Evolutionary conservation across 1,140 invertebrate genomes (phyloP).

Genomic region (Lordiphosa collinella): DNA sequence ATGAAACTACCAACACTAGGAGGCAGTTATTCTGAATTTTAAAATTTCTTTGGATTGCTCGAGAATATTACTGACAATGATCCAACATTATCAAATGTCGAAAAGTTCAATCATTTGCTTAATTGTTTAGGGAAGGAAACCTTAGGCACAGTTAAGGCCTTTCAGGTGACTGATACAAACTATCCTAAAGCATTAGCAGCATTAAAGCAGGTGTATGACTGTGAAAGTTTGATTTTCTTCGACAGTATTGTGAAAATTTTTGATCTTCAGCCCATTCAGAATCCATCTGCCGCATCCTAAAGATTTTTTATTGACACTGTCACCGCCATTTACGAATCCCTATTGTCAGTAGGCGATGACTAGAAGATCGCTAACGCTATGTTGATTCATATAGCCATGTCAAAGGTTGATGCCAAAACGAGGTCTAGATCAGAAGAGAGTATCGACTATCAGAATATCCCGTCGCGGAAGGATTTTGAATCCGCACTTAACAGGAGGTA

Average conservation of each 20-base stretch:
- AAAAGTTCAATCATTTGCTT: neutral
- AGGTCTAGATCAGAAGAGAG: conserved; percentile 3
- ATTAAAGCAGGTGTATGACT: too few relatives aligned
- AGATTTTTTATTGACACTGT: neutral
- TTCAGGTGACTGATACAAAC: too few relatives aligned
- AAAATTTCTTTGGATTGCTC: neutral
- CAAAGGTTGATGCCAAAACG: conserved; percentile 7
- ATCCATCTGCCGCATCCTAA: too few relatives aligned
- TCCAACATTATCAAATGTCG: neutral
- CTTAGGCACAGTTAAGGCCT: too few relatives aligned
- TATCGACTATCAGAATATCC: conserved; percentile 14
- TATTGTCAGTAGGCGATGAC: neutral
- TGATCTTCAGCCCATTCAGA: too few relatives aligned
- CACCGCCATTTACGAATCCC: neutral
- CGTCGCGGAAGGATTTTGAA: conserved; percentile 1
- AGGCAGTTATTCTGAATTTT: neutral
- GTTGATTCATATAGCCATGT: neutral
- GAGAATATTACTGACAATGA: neutral
- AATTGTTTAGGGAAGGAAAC: neutral
- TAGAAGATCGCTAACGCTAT: conserved; percentile 1
- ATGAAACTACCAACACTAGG: neutral
- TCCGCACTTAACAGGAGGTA: neutral
- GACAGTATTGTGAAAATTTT: too few relatives aligned
- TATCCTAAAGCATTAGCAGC: too few relatives aligned
- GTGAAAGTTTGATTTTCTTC: too few relatives aligned